phyloP scores from a whole-genome alignment of 2,888 invertebrate species.

The Cephus nigrinus region DNA sequence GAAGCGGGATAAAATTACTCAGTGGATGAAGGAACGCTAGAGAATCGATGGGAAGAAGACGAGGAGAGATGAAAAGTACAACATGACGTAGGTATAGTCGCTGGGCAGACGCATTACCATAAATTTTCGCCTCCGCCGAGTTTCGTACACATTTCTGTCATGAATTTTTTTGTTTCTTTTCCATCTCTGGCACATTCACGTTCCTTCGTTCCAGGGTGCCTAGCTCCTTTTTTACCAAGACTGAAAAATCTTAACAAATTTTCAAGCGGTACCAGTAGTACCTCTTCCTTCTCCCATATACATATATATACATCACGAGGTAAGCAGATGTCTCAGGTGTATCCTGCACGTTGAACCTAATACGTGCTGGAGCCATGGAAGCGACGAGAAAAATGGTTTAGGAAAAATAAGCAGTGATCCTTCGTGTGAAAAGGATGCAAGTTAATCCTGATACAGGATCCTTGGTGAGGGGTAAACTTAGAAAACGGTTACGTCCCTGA shows the following conservation, averaged over 20 bases:
- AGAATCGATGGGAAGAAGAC: background rate
- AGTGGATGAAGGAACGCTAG: background rate
- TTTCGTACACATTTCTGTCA: slow-evolving; percentile 12
- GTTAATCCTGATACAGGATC: background rate
- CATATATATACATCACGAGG: background rate
- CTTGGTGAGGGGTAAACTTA: background rate
- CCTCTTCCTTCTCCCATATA: background rate
- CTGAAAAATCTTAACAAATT: slow-evolving; percentile 22
- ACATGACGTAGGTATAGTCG: slow-evolving; percentile 5
- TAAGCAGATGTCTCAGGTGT: background rate
- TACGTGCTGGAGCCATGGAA: background rate
- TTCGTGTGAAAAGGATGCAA: background rate
- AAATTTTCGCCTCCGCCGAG: slow-evolving; percentile 15
- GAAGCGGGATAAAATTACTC: background rate
- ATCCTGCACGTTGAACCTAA: background rate
- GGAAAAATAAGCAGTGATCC: background rate
- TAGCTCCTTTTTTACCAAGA: background rate
- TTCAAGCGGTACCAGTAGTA: background rate
- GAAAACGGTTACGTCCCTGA: background rate
- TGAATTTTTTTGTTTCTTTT: slow-evolving; percentile 25
- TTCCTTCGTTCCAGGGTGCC: slow-evolving; percentile 6
- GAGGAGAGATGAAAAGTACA: background rate
- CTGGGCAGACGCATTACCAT: slow-evolving; percentile 20
- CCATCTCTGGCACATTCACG: slow-evolving; percentile 12
- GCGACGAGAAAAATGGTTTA: background rate